Evolutionary conservation across 2,113 vertebrate species (phyloP).

Genomic region (Acanthochromis polyacanthus): DNA sequence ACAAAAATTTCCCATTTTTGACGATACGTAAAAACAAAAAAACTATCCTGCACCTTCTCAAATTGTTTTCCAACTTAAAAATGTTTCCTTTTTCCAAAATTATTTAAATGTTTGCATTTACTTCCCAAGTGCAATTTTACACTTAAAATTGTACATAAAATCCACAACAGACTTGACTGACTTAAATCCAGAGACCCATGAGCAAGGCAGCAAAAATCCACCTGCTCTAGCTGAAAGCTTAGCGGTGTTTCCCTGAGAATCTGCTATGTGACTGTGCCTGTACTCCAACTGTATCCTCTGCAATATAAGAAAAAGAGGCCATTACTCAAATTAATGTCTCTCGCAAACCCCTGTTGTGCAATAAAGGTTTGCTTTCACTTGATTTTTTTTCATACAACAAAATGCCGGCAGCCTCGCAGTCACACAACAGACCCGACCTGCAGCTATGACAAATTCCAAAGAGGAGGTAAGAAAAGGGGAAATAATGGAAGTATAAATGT

Average conservation of each 20-base stretch:
- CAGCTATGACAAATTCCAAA: conserved; percentile 43
- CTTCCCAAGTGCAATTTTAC: background rate
- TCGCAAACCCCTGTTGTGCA: conserved; percentile 22
- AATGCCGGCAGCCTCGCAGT: conserved; percentile 24
- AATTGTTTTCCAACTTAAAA: too few relatives aligned
- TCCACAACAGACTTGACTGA: too few relatives aligned
- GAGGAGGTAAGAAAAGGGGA: conserved; percentile 33
- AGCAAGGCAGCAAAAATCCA: conserved; percentile 19
- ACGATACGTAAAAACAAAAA: too few relatives aligned
- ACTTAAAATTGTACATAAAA: background rate
- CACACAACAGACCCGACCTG: conserved; percentile 34
- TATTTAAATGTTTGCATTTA: too few relatives aligned
- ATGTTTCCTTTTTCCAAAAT: too few relatives aligned
- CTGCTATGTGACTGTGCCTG: background rate
- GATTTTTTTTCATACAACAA: conserved; percentile 34
- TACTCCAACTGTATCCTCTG: background rate
- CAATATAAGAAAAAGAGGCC: conserved; percentile 5
- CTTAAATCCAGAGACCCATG: background rate
- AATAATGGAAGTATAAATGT: conserved; percentile 62
- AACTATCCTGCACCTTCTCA: background rate
- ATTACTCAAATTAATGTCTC: conserved; percentile 39
- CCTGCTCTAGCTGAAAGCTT: background rate
- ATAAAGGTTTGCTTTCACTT: conserved; percentile 25
- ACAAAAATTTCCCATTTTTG: background rate
- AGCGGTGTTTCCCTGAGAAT: background rate